Evolutionary conservation across 1,140 invertebrate genomes (phyloP), one percentile per base, ranked within the genome.

Genomic region (Drosophila truncata): DNA sequence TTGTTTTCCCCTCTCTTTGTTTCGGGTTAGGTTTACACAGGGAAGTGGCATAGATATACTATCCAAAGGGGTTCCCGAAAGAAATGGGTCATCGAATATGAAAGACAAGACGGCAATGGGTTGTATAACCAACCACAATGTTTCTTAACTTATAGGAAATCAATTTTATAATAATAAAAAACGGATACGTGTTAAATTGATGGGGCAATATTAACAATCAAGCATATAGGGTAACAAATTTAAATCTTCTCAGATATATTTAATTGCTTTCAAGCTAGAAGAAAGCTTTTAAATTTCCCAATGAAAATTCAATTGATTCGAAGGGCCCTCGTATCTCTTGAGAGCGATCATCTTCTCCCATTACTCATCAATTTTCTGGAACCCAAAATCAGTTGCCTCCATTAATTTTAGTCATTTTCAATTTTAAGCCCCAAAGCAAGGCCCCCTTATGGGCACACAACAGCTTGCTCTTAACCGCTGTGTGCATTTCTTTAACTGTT

Each of bases 31-130:
- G 9, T 52, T 52, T 50, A 41, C 41, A 65, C 42, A 41, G 63
- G 80, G 83, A 86, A 86, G 60, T 87, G 71, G 54, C 49, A 52
- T 59, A 60, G 47, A 62, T 60, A 76, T 61, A 37, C 18, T 42
- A 11, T 16, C 11, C 52, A 62, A 80, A 13, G 10, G 47, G 58
- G 72, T 47, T 41, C 59, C 41, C 60, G 2, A 29, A 42, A 59
- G 20, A 82, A 79, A 82, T 82, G 33, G 82, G 74, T 67, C 79
- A 76, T 39, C 49, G 39, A 41, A 49, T 46, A 39, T 25, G 35
- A 50, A 37, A 18, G 37, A 37, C 54, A 35, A 59, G 13, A 35
- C 18, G 47, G 33, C 35, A 58, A 35, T 46, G 23, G 31, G 58
- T 77, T 71, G 35, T 33, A 71, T 67, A 71, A 83, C 50, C 35